phyloP scores from a whole-genome alignment of 1,140 invertebrate species.

The Heliconius eleuchia region DNA sequence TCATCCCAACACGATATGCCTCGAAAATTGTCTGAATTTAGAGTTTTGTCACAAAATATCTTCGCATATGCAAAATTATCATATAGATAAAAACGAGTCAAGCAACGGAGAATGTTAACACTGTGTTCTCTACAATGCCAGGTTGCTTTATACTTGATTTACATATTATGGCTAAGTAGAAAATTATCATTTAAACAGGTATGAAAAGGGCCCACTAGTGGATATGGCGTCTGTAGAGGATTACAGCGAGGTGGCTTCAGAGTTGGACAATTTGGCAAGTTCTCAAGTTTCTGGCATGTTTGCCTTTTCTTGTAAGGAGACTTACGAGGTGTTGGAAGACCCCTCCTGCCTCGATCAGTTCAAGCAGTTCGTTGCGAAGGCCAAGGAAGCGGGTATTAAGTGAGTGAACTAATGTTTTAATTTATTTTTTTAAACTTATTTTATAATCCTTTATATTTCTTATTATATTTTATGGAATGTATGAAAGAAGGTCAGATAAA shows the following conservation, averaged over 20 bases:
- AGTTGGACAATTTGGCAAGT: conserved; percentile 82
- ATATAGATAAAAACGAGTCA: too few relatives aligned
- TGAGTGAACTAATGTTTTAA: conserved; percentile 46
- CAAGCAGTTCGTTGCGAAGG: conserved; percentile 67
- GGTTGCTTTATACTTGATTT: too few relatives aligned
- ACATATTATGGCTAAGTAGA: too few relatives aligned
- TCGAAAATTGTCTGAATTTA: too few relatives aligned
- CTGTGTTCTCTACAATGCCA: too few relatives aligned
- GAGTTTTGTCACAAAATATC: too few relatives aligned
- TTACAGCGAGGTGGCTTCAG: conserved; percentile 38
- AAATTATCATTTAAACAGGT: conserved; percentile 58
- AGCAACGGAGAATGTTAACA: too few relatives aligned
- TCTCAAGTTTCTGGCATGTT: conserved; percentile 75
- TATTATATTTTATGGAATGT: too few relatives aligned
- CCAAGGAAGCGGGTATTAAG: conserved; percentile 69
- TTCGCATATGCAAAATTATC: too few relatives aligned
- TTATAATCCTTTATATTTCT: too few relatives aligned
- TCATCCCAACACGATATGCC: too few relatives aligned
- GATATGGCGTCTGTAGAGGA: conserved; percentile 74
- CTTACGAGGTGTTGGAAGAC: conserved; percentile 57
- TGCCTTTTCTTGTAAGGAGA: conserved; percentile 56
- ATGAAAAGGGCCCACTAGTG: conserved; percentile 84
- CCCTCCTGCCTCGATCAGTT: conserved; percentile 54
- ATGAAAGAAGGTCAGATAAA: too few relatives aligned
- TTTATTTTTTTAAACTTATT: neutral